Percentiles rank a stretch among this genome's conserved stretches.
These are phyloP conservation scores for Rhynchonema sp. DNA, from an alignment of 2,888 invertebrate genomes.

Conservation along the genomic window DNA sequence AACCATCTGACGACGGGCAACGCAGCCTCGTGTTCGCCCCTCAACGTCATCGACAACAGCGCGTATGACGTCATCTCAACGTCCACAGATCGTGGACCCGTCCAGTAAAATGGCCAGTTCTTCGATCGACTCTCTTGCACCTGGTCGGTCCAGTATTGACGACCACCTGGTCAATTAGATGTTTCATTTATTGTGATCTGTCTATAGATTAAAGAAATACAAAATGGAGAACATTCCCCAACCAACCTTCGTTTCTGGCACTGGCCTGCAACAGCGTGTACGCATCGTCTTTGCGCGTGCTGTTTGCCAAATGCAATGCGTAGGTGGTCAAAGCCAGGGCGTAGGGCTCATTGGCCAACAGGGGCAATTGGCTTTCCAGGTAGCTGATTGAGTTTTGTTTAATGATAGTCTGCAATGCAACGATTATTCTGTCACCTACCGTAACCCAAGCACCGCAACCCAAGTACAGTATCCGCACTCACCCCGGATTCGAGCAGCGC, in stretches of 20 bases:
- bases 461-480: too few species aligned
- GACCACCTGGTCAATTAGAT: constrained; percentile 34
- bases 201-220: not conserved
- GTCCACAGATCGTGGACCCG: constrained; percentile 48
- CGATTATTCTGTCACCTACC: not conserved
- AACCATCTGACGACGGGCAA: constrained; percentile 52
- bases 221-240: not conserved
- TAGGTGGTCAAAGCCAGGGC: constrained; percentile 54
- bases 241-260: not conserved
- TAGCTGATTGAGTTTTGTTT: constrained; percentile 23
- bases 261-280: constrained; percentile 13
- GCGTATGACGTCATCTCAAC: constrained; percentile 76
- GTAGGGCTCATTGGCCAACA: constrained; percentile 39
- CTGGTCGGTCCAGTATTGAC: constrained; percentile 60
- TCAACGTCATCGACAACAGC: constrained; percentile 45
- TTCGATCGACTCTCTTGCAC: constrained; percentile 14
- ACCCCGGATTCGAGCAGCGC: constrained; percentile 46
- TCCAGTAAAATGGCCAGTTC: constrained; percentile 16
- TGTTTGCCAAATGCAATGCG: constrained; percentile 51
- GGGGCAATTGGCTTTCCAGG: constrained; percentile 23
- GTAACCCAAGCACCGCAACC: too few species aligned
- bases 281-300: constrained; percentile 15
- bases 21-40: constrained; percentile 26
- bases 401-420: too few species aligned
- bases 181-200: not conserved